Evolutionary conservation across 2,113 vertebrate genomes (phyloP), one percentile per base, ranked within the genome.

Genomic region (Plectropomus leopardus): DNA sequence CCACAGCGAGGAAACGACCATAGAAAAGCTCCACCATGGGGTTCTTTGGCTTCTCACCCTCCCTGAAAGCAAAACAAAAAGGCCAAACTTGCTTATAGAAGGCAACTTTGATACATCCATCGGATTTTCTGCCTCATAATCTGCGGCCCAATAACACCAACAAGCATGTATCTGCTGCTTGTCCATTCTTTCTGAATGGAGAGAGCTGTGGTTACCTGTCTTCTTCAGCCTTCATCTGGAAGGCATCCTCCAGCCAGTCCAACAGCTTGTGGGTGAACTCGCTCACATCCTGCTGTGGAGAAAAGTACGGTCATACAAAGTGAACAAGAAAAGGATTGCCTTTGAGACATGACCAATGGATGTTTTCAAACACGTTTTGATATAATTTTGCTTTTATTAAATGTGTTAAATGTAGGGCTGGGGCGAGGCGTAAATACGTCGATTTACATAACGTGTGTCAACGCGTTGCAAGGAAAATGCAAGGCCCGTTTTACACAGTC

Each of bases 11-110:
- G 90, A 99, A 99, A 67, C 97, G 95, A 7, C 98, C 98, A 8
- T 99, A 99, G 83, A 99, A 99, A 79, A 99, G 92, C 77, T 99
- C 98, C 73, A 99, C 98, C 98, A 99, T 99, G 2, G 98, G 98
- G 81, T 99, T 99, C 96, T 99, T 99, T 92, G 97, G 97, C 94
- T 98, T 99, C 73, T 99, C 97, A 84, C 96, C 97, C 93, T 98
- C 97, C 91, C 98, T 99, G 90, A 82, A 89, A 84, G n/a, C 68
- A 71, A 36, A 63, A 48, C 58, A 76, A 51, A 57, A 21, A 59
- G 3, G 2, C 23, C 14, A 1, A 4, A 48, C 17, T 1, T 48
- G 13, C 44, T 65, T 44, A 66, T 14, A 48, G 23, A 24, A 24
- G 4, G 7, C 24, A 23, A 10, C 16, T 51, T 14, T 6, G 36